phyloP scores from a whole-genome alignment of 1,140 invertebrate species.

The Pogonomyrmex californicus region DNA sequence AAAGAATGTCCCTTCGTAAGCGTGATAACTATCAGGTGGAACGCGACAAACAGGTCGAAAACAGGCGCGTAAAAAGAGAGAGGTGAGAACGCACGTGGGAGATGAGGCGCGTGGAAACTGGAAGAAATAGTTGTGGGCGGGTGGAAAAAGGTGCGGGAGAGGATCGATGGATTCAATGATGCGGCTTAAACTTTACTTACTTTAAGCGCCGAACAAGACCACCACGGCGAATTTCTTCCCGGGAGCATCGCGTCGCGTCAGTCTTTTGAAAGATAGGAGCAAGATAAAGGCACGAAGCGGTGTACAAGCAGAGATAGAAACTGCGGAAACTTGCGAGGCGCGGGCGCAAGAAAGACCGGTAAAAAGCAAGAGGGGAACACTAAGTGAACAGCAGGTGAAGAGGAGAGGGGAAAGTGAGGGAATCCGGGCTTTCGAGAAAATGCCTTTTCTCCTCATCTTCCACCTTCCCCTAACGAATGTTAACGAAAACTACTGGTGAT shows the following conservation, averaged over 20 bases:
- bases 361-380: constrained; percentile 29
- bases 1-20: background rate
- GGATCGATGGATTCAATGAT: constrained; percentile 72
- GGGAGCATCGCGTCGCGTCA: constrained; percentile 12
- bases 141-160: constrained; percentile 27
- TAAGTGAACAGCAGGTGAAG: constrained; percentile 55
- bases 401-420: constrained; percentile 26
- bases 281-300: constrained; percentile 42
- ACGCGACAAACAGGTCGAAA: constrained; percentile 10
- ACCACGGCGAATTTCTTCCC: constrained; percentile 19
- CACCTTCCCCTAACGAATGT: constrained; percentile 17
- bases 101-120: background rate
- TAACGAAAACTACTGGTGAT: constrained; percentile 49
- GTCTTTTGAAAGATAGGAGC: constrained; percentile 46
- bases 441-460: constrained; percentile 15
- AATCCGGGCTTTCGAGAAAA: constrained; percentile 17
- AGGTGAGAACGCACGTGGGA: too few species aligned
- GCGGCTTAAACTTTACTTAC: constrained; percentile 73
- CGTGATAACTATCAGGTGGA: constrained; percentile 22
- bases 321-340: constrained; percentile 34
- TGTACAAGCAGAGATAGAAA: constrained; percentile 59
- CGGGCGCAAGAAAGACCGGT: constrained; percentile 26
- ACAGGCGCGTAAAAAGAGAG: background rate
- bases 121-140: constrained; percentile 18
- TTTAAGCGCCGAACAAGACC: constrained; percentile 44